Percentiles rank a stretch among this genome's conserved stretches.
Evolutionary conservation across 2,888 invertebrate genomes (phyloP).

Genomic region (Drosophila engyochracea): DNA sequence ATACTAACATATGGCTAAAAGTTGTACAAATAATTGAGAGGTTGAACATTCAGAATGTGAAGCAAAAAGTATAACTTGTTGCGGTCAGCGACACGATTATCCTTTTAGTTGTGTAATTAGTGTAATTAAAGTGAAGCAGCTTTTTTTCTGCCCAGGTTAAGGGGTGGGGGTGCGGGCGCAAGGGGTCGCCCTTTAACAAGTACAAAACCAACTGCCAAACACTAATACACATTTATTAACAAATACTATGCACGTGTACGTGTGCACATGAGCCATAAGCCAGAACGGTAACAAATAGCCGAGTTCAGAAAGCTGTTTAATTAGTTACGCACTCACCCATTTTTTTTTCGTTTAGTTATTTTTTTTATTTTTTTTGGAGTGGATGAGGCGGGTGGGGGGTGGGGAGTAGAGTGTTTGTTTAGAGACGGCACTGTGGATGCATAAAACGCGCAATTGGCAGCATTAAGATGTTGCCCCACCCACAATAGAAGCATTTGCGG

Average conservation of each 20-base stretch:
- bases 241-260: conserved; percentile 4
- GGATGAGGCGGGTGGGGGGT: neutral
- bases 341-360: neutral
- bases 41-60: conserved; percentile 32
- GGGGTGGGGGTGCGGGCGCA: conserved; percentile 7
- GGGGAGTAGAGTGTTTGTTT: conserved; percentile 19
- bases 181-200: conserved; percentile 35
- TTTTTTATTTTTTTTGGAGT: neutral
- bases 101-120: conserved; percentile 82
- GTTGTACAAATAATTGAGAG: conserved; percentile 4
- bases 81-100: conserved; percentile 80
- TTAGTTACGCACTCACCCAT: conserved; percentile 47
- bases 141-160: conserved; percentile 4
- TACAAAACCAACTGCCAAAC: conserved; percentile 15
- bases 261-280: conserved; percentile 22
- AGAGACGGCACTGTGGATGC: conserved; percentile 45
- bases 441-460: conserved; percentile 74
- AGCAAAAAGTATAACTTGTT: conserved; percentile 45
- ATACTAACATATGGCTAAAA: conserved; percentile 14
- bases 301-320: conserved; percentile 40
- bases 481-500: conserved; percentile 15
- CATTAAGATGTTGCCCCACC: conserved; percentile 61
- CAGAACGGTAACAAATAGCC: conserved; percentile 42
- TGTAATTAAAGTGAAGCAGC: conserved; percentile 72
- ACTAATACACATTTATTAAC: conserved; percentile 2